Conservation (phyloP, 2,888 invertebrate genomes). For the Thyatira batis region DNA sequence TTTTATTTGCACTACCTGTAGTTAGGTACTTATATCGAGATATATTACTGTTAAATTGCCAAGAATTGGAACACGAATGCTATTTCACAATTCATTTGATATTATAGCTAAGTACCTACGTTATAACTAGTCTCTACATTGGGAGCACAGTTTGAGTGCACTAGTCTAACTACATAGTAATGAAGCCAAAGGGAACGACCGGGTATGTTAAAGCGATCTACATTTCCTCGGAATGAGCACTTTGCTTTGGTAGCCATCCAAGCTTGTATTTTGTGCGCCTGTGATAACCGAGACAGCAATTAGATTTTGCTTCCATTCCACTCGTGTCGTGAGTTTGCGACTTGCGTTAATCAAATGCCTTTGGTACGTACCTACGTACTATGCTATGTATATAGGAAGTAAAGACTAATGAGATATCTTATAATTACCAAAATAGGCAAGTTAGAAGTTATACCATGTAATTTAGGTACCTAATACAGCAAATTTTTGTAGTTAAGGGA, state of each 20-base stretch:
- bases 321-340: not conserved
- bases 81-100: not conserved
- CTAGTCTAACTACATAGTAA: not conserved
- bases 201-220: not conserved
- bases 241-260: slow-evolving; percentile 1
- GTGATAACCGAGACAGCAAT: not conserved
- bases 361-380: not conserved
- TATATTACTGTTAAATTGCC: no score
- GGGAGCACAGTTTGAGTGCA: not conserved
- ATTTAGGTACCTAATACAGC: no score
- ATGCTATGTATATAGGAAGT: no score
- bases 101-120: not conserved
- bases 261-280: not conserved
- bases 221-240: not conserved
- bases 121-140: no score
- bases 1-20: no score
- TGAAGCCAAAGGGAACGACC: not conserved
- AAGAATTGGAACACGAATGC: no score
- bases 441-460: no score
- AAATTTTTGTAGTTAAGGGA: no score
- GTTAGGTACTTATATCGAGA: no score
- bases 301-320: not conserved
- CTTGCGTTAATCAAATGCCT: not conserved
- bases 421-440: no score
- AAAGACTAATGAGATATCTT: no score